Evolutionary conservation across 2,888 invertebrate species (phyloP), one percentile per base, ranked within the genome.

Genomic region (Acanthosepion pharaonis): DNA sequence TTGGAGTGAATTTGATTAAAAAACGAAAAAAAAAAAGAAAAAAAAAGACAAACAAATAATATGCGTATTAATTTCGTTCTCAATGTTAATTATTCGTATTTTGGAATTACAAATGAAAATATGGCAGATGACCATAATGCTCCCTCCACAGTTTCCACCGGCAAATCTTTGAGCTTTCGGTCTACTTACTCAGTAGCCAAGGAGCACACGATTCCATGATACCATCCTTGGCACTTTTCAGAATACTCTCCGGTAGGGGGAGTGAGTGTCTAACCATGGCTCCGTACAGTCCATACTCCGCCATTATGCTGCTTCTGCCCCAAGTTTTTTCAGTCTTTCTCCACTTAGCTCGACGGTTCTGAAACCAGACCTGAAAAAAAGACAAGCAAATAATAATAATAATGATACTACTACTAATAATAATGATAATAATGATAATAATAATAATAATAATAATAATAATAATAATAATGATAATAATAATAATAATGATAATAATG

Each of bases 231-330:
- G 99, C 99, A 97, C 99, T 99, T 98, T 99, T 99, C 96, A 99
- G 98, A 97, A 99, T 99, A 96, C 99, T 99, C 97, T 99, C 99
- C 3, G 99, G 99, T 96, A 99, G 98, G 0, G 99, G 99, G 96
- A 99, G 98, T 94, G 99, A 99, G 98, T 99, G 99, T 95, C 99
- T 98, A 96, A 99, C 99, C 99, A 99, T 99, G 96, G 99, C 99
- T 0, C 99, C 99, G 98, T 99, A 99, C 94, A 99, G 98, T 5
- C 99, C 99, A 97, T 99, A 99, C 98, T 99, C 99, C 96, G 99
- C 99, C 99, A 99, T 99, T 97, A 99, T 99, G 96, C 99, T 99
- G 97, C 99, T 99, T 96, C 99, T 98, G 94, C 99, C 99, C 99
- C 99, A 99, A 96, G 99, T 99, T 97, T 99, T 99, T 98, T 99